Percentiles rank a stretch among this genome's conserved stretches.
Conservation (phyloP, 2,113 vertebrate species). For the Lutjanus erythropterus region DNA sequence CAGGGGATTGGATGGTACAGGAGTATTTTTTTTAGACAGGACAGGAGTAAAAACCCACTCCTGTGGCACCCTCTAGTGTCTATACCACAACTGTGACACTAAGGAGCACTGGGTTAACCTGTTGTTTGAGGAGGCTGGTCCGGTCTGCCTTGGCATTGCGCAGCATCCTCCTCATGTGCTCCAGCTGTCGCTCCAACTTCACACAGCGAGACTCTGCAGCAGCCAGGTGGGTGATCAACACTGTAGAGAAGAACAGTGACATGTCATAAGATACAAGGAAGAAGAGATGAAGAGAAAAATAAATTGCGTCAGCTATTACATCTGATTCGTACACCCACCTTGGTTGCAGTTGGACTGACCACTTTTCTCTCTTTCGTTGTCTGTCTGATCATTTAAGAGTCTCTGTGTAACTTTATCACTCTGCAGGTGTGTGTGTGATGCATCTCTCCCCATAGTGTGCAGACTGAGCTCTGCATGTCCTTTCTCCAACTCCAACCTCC, state of each 20-base stretch:
- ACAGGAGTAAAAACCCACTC: too few species aligned
- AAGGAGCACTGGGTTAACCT: slow-evolving; percentile 79
- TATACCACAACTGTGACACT: too few species aligned
- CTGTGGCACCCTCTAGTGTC: too few species aligned
- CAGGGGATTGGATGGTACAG: too few species aligned
- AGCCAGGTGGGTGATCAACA: slow-evolving; percentile 88
- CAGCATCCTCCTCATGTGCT: slow-evolving; percentile 92
- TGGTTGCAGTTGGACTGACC: slow-evolving; percentile 53
- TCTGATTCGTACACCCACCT: slow-evolving; percentile 35
- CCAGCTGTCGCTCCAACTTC: slow-evolving; percentile 92
- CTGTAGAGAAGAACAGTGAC: slow-evolving; percentile 72
- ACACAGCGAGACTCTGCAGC: slow-evolving; percentile 91
- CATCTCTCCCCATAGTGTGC: slow-evolving; percentile 82
- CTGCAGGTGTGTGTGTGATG: slow-evolving; percentile 79
- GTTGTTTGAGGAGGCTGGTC: slow-evolving; percentile 87
- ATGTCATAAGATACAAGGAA: background rate
- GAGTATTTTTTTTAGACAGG: too few species aligned
- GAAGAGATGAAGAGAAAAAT: background rate
- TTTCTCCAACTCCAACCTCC: slow-evolving; percentile 89
- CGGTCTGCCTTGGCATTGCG: slow-evolving; percentile 89
- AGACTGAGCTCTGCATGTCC: slow-evolving; percentile 85
- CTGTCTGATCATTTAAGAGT: slow-evolving; percentile 60
- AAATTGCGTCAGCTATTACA: background rate
- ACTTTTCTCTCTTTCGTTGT: slow-evolving; percentile 73
- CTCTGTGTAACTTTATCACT: slow-evolving; percentile 80